phyloP scores from a whole-genome alignment of 2,888 invertebrate species.

The Liodrosophila aerea region DNA sequence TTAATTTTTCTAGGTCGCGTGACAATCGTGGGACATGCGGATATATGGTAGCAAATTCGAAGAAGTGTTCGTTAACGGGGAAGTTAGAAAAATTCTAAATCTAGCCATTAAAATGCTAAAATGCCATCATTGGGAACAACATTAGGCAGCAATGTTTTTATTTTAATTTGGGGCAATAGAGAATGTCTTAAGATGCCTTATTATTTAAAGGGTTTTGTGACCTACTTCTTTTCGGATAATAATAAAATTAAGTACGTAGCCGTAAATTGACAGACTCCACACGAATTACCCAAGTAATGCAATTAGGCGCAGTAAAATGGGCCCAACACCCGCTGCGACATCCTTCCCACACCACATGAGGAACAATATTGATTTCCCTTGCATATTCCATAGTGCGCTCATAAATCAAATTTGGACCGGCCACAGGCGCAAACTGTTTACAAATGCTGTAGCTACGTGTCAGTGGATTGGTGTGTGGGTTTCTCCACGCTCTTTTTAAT shows the following conservation, averaged over 20 bases:
- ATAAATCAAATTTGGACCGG: slow-evolving; percentile 59
- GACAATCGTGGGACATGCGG: no score
- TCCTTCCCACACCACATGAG: background rate
- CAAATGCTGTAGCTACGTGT: slow-evolving; percentile 36
- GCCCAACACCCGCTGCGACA: slow-evolving; percentile 33
- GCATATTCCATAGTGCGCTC: slow-evolving; percentile 37
- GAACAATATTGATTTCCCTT: slow-evolving; percentile 45
- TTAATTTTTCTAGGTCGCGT: no score
- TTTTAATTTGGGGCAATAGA: no score
- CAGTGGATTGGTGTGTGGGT: slow-evolving; percentile 15
- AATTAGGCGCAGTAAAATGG: slow-evolving; percentile 45
- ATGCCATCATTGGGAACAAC: no score
- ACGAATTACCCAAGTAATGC: slow-evolving; percentile 47
- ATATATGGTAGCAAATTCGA: no score
- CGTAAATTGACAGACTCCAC: slow-evolving; percentile 27
- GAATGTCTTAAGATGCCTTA: no score
- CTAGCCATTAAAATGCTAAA: no score
- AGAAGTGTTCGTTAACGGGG: no score
- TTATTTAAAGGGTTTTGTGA: slow-evolving; percentile 19
- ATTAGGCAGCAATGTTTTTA: no score
- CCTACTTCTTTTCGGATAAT: slow-evolving; percentile 35
- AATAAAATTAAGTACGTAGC: slow-evolving; percentile 24
- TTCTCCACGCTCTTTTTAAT: slow-evolving; percentile 30
- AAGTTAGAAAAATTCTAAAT: no score
- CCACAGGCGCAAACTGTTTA: slow-evolving; percentile 50